Evolutionary conservation across 2,797 vertebrate species (phyloP).

Genomic region (Arnoldichthys spilopterus): DNA sequence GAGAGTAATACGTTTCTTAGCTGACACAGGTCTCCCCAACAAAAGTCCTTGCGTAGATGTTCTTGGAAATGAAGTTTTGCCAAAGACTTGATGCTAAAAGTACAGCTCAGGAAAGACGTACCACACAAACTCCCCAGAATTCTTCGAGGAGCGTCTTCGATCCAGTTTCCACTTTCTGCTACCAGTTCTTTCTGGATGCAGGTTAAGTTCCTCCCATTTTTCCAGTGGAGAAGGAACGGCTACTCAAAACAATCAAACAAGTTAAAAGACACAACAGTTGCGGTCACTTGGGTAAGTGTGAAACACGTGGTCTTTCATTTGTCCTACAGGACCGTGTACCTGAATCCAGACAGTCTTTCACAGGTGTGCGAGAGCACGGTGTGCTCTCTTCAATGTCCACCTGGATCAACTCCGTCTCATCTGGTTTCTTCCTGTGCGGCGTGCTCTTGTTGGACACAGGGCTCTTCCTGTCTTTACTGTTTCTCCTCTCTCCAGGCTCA

Average conservation of each 20-base stretch:
- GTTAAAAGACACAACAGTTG: background rate
- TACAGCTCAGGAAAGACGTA: conserved; percentile 63
- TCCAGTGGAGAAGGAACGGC: conserved; percentile 88
- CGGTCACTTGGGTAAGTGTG: background rate
- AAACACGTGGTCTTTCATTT: background rate
- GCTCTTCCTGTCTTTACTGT: conserved; percentile 87
- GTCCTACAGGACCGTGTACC: conserved; percentile 73
- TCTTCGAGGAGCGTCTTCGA: conserved; percentile 87
- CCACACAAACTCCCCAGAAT: conserved; percentile 94
- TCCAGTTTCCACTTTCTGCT: conserved; percentile 89
- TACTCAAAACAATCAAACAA: conserved; percentile 60
- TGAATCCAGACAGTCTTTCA: conserved; percentile 88
- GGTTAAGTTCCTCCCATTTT: conserved; percentile 94
- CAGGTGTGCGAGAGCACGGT: conserved; percentile 79
- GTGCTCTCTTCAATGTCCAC: conserved; percentile 86
- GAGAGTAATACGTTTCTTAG: too few relatives aligned
- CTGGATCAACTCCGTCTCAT: conserved; percentile 93
- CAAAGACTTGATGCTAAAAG: background rate
- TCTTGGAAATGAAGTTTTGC: too few relatives aligned
- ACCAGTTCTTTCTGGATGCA: conserved; percentile 83
- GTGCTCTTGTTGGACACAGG: conserved; percentile 82
- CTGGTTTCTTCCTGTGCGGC: conserved; percentile 86
- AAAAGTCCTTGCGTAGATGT: too few relatives aligned
- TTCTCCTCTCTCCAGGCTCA: conserved; percentile 89
- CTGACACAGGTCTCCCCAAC: too few relatives aligned